Base-by-base conservation (phyloP, 2,797 vertebrate genomes). In the Chelmon rostratus region DNA sequence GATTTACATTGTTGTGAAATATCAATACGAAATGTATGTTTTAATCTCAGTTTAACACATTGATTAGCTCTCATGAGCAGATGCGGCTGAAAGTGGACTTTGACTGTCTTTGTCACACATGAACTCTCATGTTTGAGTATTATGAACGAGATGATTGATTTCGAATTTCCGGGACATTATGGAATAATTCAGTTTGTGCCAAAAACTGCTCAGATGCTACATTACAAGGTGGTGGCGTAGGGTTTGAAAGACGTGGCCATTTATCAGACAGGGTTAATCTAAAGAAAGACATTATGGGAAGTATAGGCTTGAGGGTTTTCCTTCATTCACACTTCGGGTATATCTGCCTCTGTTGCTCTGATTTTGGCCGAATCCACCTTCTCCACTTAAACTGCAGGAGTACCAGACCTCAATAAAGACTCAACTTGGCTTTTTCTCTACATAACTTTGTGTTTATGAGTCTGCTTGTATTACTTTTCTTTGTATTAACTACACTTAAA, bases 1-100 rank as follows among this genome's bases (percentile, higher is more conserved):
- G 19, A 31, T 69, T 56, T 33, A 58, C 12, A 49, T 52, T 54
- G 42, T 63, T 42, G 13, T 19, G 33, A 75, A 50, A 75, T 19
- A 59, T 35, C 40, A 46, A 61, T 9, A 23, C 9, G 18, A 9
- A 8, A 42, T 68, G 11, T 23, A 16, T 66, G 37, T 67, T 33
- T 28, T 4, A 37, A 21, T 56, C 35, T 53, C 23, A 68, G 4
- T 25, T 57, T 1, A 12, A 54, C n/a, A 31, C 28, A 31, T 31
- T 31, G 31, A 31, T 31, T 28, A 31, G 40, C 52, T 21, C 12
- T 23, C 21, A 12, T 47, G 46, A 63, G 38, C 38, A 28, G 16
- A 21, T 52, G 50, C 1, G 10, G 31, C 19, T 47, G 16, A 38
- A 5, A 4, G 9, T 6, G 23, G 37, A 42, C 37, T 13, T 23